These are phyloP conservation scores for Ischnus inquisitorius DNA, from an alignment of 2,888 invertebrate species.

Conservation along the genomic window DNA sequence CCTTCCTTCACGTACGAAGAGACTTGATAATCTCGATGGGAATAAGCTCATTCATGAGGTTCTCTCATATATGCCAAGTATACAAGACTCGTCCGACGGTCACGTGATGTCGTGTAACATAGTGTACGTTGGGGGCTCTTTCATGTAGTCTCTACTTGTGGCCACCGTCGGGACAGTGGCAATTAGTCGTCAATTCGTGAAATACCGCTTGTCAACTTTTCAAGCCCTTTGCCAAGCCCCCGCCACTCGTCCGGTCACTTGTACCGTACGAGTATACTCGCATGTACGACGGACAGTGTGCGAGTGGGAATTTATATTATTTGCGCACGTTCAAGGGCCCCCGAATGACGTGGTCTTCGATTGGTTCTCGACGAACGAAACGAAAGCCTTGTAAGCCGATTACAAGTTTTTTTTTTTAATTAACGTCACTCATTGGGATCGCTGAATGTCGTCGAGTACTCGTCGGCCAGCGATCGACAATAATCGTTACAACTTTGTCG, in stretches of 20 bases:
- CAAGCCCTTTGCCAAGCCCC: constrained; percentile 51
- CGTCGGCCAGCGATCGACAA: not conserved
- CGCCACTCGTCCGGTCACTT: constrained; percentile 44
- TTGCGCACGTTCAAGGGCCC: not conserved
- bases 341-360: constrained; percentile 34
- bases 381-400: constrained; percentile 38
- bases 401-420: constrained; percentile 15
- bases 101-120: constrained; percentile 70
- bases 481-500: not conserved
- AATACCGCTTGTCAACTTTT: constrained; percentile 63
- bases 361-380: constrained; percentile 25
- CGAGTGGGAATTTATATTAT: not conserved
- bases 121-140: constrained; percentile 70
- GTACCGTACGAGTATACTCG: constrained; percentile 10
- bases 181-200: constrained; percentile 78
- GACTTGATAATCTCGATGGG: constrained; percentile 74
- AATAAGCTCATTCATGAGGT: constrained; percentile 79
- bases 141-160: constrained; percentile 70
- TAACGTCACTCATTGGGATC: not conserved
- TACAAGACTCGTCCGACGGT: constrained; percentile 72
- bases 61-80: constrained; percentile 56
- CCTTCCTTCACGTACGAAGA: constrained; percentile 54
- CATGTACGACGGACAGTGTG: not conserved
- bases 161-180: constrained; percentile 68
- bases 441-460: not conserved